Base-by-base conservation (phyloP, 35 echinoderm and acorn worm genomes). In the Holothuria glaberrima region DNA sequence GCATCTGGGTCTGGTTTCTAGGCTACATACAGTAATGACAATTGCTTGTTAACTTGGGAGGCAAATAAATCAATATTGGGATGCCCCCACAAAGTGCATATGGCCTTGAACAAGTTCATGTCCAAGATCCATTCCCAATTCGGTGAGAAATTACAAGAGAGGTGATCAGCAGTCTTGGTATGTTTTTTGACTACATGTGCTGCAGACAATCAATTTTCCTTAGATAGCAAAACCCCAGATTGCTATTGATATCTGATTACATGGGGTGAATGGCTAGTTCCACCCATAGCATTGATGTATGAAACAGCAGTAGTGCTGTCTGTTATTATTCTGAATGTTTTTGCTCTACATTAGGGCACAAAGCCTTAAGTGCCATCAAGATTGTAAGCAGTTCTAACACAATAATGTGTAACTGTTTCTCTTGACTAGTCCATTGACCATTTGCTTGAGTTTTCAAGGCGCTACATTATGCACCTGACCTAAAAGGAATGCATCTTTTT, bases 1-100 rank as follows among this genome's bases (percentile, higher is more conserved):
- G 90, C n/a, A 27, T 66, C 48, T 78, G 91, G 91, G 52, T 88
- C 61, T 63, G 88, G 88, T 80, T 77, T 76, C 88, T 72, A 90
- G 6, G 74, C 65, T 14, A 63, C 72, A 62, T 56, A 79, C 29
- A 36, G 13, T n/a, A n/a, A n/a, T 16, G 18, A 16, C 6, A 90
- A 9, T 77, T 80, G 69, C n/a, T 50, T 77, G 29, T 90, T 90
- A 1, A 80, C 24, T 17, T 58, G 24, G 50, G 88, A 90, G 52
- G 71, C 74, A 48, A 90, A 90, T 28, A 90, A 24, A 63, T 80
- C 74, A 64, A 90, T 90, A 75, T 30, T 30, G 2, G 73, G 73
- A 65, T 22, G n/a, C 17, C 68, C 88, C 46, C 44, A 90, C 6
- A 62, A 58, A 28, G 5, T 29, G 21, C 64, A 68, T 58, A 90